Evolutionary conservation across 1,140 invertebrate genomes (phyloP).

Genomic region (Polypedilum pembai): DNA sequence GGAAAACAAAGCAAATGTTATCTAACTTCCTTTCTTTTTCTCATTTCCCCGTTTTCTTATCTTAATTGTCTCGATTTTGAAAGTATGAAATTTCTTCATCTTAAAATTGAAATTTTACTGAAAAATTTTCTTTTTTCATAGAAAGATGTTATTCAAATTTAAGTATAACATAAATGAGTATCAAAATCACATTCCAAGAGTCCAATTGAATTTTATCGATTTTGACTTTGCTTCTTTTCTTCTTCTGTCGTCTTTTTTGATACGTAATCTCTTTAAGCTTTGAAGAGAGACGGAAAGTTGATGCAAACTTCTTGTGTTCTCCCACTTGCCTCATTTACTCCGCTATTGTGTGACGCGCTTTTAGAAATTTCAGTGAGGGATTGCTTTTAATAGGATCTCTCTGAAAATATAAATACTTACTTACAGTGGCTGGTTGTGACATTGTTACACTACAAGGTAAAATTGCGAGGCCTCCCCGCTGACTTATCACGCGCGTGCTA

Average conservation of each 20-base stretch:
- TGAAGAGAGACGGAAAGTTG: not conserved
- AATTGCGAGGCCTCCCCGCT: constrained; percentile 29
- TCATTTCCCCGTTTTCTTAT: no score
- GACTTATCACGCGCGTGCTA: constrained; percentile 28
- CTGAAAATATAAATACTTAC: constrained; percentile 30
- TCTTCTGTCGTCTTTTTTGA: no score
- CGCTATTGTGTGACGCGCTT: not conserved
- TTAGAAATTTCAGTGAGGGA: not conserved
- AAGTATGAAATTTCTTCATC: no score
- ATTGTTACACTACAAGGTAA: constrained; percentile 30
- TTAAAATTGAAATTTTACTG: no score
- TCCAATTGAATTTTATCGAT: constrained; percentile 19
- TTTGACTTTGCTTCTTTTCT: not conserved
- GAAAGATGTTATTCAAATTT: no score
- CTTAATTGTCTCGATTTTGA: no score
- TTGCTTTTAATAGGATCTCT: not conserved
- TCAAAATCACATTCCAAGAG: not conserved
- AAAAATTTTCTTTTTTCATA: no score
- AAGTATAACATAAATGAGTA: no score
- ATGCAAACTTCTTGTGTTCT: not conserved
- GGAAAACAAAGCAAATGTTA: no score
- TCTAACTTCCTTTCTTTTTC: no score
- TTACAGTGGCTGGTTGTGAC: constrained; percentile 30
- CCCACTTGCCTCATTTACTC: not conserved
- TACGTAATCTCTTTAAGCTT: no score